Evolutionary conservation across 2,113 vertebrate genomes (phyloP), one percentile per base, ranked within the genome.

Genomic region (Labeo rohita): DNA sequence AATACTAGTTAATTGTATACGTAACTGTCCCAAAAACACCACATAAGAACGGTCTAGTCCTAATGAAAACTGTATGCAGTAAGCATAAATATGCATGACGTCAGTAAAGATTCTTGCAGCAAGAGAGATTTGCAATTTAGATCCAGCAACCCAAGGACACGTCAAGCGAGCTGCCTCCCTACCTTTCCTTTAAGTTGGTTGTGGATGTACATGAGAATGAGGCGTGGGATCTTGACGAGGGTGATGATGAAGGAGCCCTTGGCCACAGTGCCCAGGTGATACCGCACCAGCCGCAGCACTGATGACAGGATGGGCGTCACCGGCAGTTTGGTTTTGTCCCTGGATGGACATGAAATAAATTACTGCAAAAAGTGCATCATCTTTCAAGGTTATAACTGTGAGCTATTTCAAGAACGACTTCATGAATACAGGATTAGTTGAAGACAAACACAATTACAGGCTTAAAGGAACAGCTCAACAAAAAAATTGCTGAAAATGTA

Each of bases 211-310:
- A 98, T 98, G 81, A 99, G 97, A 87, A 99, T 91, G 94, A 99
- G 96, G 85, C 98, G 94, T 8, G 98, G 98, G 90, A 98, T 96
- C 94, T 99, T 99, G 89, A 99, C 97, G 84, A 99, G 90, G 0
- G 98, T 99, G 92, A 99, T 99, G 94, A 99, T 99, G 93, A 99
- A 99, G 91, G 98, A 97, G 18, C 98, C 98, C 89, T 99, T 99
- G 50, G 98, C 98, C 86, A 99, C 97, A 0, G 98, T 99, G 89
- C 98, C 98, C 83, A 99, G 94, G 91, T 99, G 98, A 89, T 97
- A 99, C 84, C 97, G 94, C 63, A 98, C 92, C 92, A 99, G 95
- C 80, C 98, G 94, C 94, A 96, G 95, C 89, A 98, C 95, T 0
- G 98, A 98, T 56, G 97, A 97, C 93, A 98, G 91, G 93, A 99